phyloP scores from a whole-genome alignment of 2,113 vertebrate genomes.

The Crypturellus undulatus region DNA sequence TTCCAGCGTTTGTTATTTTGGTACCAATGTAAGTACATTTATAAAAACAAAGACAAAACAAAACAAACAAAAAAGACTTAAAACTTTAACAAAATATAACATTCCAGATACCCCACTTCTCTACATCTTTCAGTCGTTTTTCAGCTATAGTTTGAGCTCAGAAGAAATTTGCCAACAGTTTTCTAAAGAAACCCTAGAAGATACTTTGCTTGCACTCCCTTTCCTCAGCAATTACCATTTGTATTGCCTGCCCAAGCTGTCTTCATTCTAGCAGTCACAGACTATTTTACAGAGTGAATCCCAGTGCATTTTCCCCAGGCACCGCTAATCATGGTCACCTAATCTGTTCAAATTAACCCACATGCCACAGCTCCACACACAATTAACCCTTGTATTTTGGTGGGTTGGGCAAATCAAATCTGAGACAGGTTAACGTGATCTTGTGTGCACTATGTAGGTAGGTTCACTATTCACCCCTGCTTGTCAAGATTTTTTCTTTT shows the following conservation, averaged over 20 bases:
- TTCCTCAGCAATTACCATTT: not conserved
- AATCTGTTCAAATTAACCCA: slow-evolving; percentile 45
- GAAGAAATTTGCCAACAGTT: not conserved
- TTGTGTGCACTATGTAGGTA: accelerated
- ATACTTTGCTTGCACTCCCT: not conserved
- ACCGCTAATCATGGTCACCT: not conserved
- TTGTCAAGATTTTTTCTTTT: not conserved
- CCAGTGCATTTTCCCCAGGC: slow-evolving; percentile 7
- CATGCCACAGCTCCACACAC: not conserved
- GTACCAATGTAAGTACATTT: too few species aligned
- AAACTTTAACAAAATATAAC: not conserved
- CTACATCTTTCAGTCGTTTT: not conserved
- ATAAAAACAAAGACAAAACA: too few species aligned
- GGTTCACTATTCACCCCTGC: not conserved
- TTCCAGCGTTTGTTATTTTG: not conserved
- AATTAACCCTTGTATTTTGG: slow-evolving; percentile 31
- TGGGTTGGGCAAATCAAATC: not conserved
- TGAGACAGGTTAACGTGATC: not conserved
- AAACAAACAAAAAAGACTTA: too few species aligned
- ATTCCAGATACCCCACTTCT: not conserved
- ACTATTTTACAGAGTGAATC: not conserved
- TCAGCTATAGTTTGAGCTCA: not conserved
- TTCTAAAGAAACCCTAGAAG: not conserved
- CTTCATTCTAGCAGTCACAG: not conserved
- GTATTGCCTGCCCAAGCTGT: not conserved